Conservation (phyloP, 1,140 invertebrate species). For the Drosophila sulfurigaster region DNA sequence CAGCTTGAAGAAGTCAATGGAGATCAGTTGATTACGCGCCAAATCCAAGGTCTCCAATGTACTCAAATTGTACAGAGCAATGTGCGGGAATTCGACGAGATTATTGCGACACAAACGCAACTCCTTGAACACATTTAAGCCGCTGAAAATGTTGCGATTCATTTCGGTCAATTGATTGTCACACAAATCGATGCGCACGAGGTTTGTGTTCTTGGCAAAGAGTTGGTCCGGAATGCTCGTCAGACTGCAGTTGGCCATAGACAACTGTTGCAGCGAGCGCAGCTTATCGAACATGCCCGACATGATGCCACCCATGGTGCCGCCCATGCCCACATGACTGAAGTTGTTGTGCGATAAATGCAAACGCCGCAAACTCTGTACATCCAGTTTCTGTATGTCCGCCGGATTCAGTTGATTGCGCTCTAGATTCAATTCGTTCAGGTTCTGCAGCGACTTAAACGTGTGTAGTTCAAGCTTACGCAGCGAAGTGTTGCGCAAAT, state of each 20-base stretch:
- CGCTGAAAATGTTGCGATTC: slow-evolving; percentile 89
- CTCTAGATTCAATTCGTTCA: slow-evolving; percentile 90
- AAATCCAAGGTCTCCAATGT: slow-evolving; percentile 91
- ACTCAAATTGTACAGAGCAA: slow-evolving; percentile 90
- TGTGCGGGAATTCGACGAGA: slow-evolving; percentile 91
- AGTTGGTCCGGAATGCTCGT: slow-evolving; percentile 88
- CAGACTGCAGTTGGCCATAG: slow-evolving; percentile 89
- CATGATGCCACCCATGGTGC: slow-evolving; percentile 60
- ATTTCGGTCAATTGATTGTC: slow-evolving; percentile 89
- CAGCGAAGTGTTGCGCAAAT: slow-evolving; percentile 85
- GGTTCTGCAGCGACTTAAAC: slow-evolving; percentile 88
- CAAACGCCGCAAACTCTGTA: slow-evolving; percentile 90
- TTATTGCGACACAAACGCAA: slow-evolving; percentile 90
- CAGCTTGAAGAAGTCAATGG: slow-evolving; percentile 91
- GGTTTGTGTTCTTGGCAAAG: slow-evolving; percentile 91
- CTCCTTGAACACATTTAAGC: slow-evolving; percentile 90
- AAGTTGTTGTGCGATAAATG: slow-evolving; percentile 92
- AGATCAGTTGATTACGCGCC: slow-evolving; percentile 89
- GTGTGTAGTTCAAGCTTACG: slow-evolving; percentile 88
- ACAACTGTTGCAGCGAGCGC: slow-evolving; percentile 90
- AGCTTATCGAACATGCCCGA: slow-evolving; percentile 88
- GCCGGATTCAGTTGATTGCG: slow-evolving; percentile 89
- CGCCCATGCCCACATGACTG: slow-evolving; percentile 87
- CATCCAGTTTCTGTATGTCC: slow-evolving; percentile 89
- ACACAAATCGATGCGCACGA: slow-evolving; percentile 90